phyloP scores from a whole-genome alignment of 2,113 vertebrate species.

The Coptodon bakossiorum region DNA sequence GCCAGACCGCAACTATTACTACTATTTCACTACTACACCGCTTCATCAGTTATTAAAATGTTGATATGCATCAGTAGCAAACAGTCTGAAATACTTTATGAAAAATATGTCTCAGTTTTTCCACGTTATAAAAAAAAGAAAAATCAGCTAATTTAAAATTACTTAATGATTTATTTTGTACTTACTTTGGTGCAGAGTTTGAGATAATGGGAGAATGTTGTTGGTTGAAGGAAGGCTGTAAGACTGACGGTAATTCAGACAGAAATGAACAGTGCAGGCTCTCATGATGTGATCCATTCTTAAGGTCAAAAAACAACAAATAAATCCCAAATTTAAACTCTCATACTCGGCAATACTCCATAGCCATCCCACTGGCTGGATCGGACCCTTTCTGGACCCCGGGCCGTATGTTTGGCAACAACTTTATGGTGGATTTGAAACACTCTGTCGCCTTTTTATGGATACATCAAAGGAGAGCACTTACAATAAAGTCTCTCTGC shows the following conservation, averaged over 20 bases:
- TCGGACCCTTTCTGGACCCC: background rate
- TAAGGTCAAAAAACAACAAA: accelerated
- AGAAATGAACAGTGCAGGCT: background rate
- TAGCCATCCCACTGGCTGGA: background rate
- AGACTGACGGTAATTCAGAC: accelerated
- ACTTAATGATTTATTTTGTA: background rate
- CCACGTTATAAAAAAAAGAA: background rate
- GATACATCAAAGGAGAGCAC: background rate
- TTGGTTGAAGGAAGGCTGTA: background rate
- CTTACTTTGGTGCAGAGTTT: background rate
- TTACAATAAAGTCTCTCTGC: background rate
- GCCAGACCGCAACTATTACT: accelerated
- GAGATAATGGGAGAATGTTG: background rate
- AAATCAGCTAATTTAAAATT: background rate
- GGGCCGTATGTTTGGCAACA: background rate
- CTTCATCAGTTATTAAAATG: background rate
- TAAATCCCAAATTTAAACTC: accelerated
- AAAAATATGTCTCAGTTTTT: background rate
- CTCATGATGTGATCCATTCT: accelerated
- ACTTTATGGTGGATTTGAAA: background rate
- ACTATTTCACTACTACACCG: background rate
- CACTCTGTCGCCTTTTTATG: background rate
- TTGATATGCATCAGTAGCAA: background rate
- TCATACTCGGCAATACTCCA: background rate
- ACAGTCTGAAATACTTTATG: background rate